phyloP scores from a whole-genome alignment of 2,797 vertebrate genomes.

The Tangara arthus region DNA sequence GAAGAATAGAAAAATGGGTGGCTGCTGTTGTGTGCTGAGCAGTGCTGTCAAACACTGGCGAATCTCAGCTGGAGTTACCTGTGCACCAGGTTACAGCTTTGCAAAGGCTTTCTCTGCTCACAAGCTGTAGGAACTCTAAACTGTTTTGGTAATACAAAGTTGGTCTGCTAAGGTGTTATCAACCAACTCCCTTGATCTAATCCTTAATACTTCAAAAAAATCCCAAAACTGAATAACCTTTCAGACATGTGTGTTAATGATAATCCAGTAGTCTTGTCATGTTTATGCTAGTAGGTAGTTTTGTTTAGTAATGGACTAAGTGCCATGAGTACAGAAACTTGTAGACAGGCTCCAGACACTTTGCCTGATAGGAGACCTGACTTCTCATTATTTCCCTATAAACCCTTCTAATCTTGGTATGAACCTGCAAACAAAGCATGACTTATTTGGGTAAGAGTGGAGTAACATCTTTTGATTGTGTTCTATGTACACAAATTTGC shows the following conservation, averaged over 20 bases:
- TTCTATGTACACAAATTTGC: not conserved
- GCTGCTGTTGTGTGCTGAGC: not conserved
- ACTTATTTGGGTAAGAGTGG: not conserved
- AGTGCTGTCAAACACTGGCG: not conserved
- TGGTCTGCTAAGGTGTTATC: not conserved
- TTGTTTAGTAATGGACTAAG: not conserved
- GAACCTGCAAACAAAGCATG: not conserved
- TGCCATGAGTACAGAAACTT: not conserved
- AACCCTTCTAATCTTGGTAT: not conserved
- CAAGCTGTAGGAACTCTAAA: not conserved
- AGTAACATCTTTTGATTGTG: not conserved
- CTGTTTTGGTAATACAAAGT: not conserved
- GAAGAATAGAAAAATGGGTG: not conserved
- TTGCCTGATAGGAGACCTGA: not conserved
- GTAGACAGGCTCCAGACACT: not conserved
- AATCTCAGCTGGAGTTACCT: not conserved
- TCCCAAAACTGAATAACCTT: not conserved
- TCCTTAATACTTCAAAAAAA: not conserved
- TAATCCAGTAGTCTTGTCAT: not conserved
- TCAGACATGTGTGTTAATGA: not conserved
- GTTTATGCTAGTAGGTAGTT: not conserved
- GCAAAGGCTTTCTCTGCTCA: not conserved
- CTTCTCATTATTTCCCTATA: not conserved
- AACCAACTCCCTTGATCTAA: not conserved
- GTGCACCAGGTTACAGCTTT: not conserved